Evolutionary conservation across 2,113 vertebrate genomes (phyloP).

Genomic region (Lophotis ruficrista): DNA sequence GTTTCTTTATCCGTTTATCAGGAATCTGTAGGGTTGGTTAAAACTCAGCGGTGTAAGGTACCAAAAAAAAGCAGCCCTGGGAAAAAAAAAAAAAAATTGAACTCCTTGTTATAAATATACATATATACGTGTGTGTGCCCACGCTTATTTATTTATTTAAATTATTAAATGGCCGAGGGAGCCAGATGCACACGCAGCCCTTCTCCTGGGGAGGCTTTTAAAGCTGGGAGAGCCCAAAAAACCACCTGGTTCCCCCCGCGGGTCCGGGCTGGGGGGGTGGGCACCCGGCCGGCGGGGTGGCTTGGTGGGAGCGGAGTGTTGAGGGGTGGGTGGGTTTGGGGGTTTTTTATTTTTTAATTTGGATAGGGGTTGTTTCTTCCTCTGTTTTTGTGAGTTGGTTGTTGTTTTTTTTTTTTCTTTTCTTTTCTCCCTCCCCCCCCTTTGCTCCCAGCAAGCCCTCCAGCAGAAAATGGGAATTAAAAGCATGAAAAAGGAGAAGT

Average conservation of each 20-base stretch:
- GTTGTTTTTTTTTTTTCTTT: too few relatives aligned
- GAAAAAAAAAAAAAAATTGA: neutral
- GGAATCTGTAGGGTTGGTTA: neutral
- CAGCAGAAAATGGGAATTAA: neutral
- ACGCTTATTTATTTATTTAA: constrained; percentile 54
- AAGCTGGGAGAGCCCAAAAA: neutral
- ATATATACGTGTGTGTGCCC: neutral
- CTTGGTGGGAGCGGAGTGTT: neutral
- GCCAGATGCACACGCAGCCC: constrained; percentile 13
- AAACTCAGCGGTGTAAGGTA: neutral
- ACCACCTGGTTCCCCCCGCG: constrained; percentile 48
- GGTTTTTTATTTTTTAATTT: neutral
- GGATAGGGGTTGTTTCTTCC: neutral
- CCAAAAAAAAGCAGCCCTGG: neutral
- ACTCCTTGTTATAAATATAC: constrained; percentile 2
- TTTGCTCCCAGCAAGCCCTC: neutral
- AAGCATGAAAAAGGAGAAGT: neutral
- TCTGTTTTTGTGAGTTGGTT: neutral
- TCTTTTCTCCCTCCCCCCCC: too few relatives aligned
- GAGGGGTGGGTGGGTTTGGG: too few relatives aligned
- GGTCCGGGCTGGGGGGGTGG: neutral
- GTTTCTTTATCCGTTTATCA: constrained; percentile 10
- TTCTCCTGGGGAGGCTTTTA: neutral
- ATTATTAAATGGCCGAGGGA: constrained; percentile 38
- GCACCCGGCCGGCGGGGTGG: neutral